A percentile compares a stretch with the other conserved stretches of the same genome.
These are phyloP conservation scores for Periparus ater DNA, from an alignment of 2,797 vertebrate genomes.

Conservation along the genomic window DNA sequence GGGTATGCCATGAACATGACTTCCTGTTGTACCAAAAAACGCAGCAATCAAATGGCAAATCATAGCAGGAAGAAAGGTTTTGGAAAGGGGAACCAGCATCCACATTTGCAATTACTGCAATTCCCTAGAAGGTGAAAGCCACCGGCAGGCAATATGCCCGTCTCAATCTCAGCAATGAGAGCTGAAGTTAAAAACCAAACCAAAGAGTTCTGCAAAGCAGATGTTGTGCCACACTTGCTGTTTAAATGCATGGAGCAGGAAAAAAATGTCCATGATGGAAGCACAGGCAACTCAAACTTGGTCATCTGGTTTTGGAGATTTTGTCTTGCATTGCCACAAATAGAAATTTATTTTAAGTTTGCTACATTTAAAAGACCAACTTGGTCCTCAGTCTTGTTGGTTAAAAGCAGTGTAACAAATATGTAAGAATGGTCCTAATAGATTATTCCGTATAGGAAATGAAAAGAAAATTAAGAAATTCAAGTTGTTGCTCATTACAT, in stretches of 20 bases:
- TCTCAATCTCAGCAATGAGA: constrained; percentile 48
- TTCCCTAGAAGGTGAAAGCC: constrained; percentile 54
- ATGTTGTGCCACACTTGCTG: constrained; percentile 42
- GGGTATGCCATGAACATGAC: constrained; percentile 99
- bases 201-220: constrained; percentile 47
- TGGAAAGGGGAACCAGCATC: constrained; percentile 65
- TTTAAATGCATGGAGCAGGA: constrained; percentile 49
- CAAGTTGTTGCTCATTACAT: background rate
- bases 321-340: constrained; percentile 3
- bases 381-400: background rate
- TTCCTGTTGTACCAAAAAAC: constrained; percentile 96
- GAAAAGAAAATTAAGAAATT: background rate
- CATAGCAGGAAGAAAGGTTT: constrained; percentile 68
- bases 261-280: constrained; percentile 44
- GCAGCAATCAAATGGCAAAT: constrained; percentile 84
- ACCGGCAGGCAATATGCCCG: background rate
- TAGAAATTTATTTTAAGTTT: background rate
- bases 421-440: background rate
- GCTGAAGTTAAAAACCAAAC: constrained; percentile 32
- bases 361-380: background rate
- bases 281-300: constrained; percentile 24
- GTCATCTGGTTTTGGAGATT: constrained; percentile 9
- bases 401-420: constrained; percentile 23
- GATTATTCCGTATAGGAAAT: background rate
- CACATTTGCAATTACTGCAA: constrained; percentile 43